A percentile compares a stretch with the other conserved stretches of the same genome.
Evolutionary conservation across 2,888 invertebrate genomes (phyloP).

Genomic region (Caenorhabditis sp.): DNA sequence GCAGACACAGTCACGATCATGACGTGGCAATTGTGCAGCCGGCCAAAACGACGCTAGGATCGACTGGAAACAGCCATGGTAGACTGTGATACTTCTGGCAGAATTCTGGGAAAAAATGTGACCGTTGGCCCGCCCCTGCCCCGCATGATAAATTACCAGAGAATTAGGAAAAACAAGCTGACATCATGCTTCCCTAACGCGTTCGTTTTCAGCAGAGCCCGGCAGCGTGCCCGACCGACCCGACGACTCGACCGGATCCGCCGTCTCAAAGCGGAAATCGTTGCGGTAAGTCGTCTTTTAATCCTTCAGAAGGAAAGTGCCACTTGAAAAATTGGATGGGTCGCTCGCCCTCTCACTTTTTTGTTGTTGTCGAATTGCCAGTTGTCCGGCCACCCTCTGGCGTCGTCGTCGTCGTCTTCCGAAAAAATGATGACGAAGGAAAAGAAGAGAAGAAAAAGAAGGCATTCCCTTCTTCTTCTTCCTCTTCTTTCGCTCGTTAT

Average conservation of each 20-base stretch:
- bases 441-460: constrained; percentile 19
- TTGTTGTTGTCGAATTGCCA: constrained; percentile 6
- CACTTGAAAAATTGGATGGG: no score
- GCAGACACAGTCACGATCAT: constrained; percentile 57
- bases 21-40: constrained; percentile 55
- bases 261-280: constrained; percentile 64
- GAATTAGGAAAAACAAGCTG: no score
- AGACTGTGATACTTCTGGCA: constrained; percentile 3
- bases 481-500: constrained; percentile 20
- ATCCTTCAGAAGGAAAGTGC: constrained; percentile 28
- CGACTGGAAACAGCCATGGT: constrained; percentile 19
- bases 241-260: constrained; percentile 53
- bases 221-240: constrained; percentile 64
- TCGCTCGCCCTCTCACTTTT: no score
- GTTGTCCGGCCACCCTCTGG: no score
- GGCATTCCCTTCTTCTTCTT: constrained; percentile 12
- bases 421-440: background rate
- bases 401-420: background rate
- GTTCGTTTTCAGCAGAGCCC: constrained; percentile 59
- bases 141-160: no score
- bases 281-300: constrained; percentile 59
- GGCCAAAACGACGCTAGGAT: constrained; percentile 49
- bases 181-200: no score
- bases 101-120: no score
- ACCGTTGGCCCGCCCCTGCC: no score